These are phyloP conservation scores for Halictus ligatus DNA, from an alignment of 2,888 invertebrate species.

Conservation along the genomic window DNA sequence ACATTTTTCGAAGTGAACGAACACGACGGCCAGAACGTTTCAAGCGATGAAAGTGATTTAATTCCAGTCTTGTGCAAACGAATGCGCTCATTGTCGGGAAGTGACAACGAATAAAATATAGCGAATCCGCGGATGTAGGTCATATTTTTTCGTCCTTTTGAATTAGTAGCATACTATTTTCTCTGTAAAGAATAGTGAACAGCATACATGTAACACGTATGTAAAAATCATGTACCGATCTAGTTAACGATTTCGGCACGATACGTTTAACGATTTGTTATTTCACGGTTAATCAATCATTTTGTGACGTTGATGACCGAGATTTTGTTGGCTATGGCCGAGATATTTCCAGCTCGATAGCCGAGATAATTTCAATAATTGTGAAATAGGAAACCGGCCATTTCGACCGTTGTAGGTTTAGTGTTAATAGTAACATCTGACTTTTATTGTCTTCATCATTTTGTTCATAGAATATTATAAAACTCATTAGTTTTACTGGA, in stretches of 20 bases:
- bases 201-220: no score
- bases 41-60: slow-evolving; percentile 13
- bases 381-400: no score
- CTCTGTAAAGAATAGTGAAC: neutral
- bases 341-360: no score
- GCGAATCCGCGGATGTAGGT: neutral
- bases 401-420: no score
- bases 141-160: neutral
- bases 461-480: no score
- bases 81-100: neutral
- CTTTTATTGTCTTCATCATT: no score
- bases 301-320: no score
- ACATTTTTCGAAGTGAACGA: slow-evolving; percentile 6
- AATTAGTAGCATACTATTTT: neutral
- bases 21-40: neutral
- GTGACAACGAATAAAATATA: slow-evolving; percentile 1
- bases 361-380: no score
- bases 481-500: neutral
- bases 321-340: no score
- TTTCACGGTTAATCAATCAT: no score
- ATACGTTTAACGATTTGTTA: neutral
- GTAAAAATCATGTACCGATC: no score
- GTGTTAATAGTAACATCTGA: no score
- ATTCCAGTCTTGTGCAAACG: slow-evolving; percentile 10
- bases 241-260: neutral